Base-by-base conservation (phyloP, 2,888 invertebrate genomes). In the Thymelicus acteon region DNA sequence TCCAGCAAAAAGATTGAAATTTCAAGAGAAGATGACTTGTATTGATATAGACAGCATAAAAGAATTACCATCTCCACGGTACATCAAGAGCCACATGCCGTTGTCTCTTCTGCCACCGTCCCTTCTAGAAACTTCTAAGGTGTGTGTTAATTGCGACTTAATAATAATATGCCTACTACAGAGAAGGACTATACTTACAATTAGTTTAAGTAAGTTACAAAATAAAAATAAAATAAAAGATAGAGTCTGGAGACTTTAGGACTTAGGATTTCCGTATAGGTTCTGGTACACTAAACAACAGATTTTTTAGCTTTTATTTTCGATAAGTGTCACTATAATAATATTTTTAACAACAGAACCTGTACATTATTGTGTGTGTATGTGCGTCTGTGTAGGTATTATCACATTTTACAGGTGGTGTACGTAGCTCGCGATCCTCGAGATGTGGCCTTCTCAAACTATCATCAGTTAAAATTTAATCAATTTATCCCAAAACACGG, bases 401-500 rank as follows among this genome's bases (percentile, higher is more conserved):
- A 31, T 60, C 10, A 13, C n/a, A 52, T 68, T 67, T 13, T 49
- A n/a, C 57, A 76, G 73, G 77, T 79, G 0, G 94, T 97, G 65
- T 97, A 97, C 80, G 95, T 97, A 0, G 96, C 96, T 0, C 93
- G 97, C 69, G 96, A 97, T 87, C 97, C 97, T 0, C 96, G 96
- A 85, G 97, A 97, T 84, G 96, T 97, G 0, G 95, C 95, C 0
- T 96, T 97, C 0, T 97, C 97, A 0, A 96, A 94, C 82, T 97
- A 95, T 81, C 75, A 80, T 60, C 76, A 78, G 15, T 64, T 73
- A 6, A 75, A 68, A 49, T 68, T 78, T 39, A 67, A 68, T 57
- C 91, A 90, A 62, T 94, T 95, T 0, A 94, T 95, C 75, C 95
- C 95, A 0, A 95, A 94, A 76, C 77, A 82, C 0, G 94, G 95